These are phyloP conservation scores for Harmothoe impar DNA, from an alignment of 2,888 invertebrate species.

Conservation along the genomic window DNA sequence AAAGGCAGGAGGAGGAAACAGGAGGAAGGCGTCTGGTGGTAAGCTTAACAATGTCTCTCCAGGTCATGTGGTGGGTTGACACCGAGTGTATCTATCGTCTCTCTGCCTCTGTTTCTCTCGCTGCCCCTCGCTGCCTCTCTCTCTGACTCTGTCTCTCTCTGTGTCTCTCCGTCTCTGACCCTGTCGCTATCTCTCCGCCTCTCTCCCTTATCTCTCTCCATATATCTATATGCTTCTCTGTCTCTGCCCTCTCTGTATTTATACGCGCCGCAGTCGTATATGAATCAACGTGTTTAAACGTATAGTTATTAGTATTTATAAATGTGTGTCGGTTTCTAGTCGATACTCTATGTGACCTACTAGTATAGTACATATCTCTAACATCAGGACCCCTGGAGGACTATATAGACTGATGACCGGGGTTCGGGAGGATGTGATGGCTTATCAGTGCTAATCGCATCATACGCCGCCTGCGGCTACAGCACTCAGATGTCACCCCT, in stretches of 20 bases:
- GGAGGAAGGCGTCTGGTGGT: neutral
- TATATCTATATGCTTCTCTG: too few relatives aligned
- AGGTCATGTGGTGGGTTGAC: too few relatives aligned
- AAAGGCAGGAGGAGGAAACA: neutral
- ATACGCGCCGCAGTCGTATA: neutral
- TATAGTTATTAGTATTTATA: too few relatives aligned
- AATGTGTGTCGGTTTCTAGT: too few relatives aligned
- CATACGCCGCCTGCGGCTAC: neutral
- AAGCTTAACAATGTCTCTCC: neutral
- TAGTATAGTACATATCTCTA: too few relatives aligned
- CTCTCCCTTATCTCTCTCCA: neutral
- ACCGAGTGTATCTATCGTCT: too few relatives aligned
- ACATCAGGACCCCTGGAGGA: too few relatives aligned
- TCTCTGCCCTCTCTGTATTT: neutral
- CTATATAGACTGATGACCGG: too few relatives aligned
- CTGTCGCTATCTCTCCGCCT: neutral
- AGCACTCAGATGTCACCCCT: neutral
- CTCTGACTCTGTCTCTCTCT: neutral
- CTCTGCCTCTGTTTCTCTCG: too few relatives aligned
- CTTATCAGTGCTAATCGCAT: conserved; percentile 23
- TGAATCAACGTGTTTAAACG: neutral
- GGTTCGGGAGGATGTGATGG: neutral
- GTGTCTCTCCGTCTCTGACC: neutral
- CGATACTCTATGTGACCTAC: too few relatives aligned
- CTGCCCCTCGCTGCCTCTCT: neutral